A percentile compares a stretch with the other conserved stretches of the same genome.
Evolutionary conservation across 2,888 invertebrate species (phyloP).

Genomic region (Hyppa rectilinea): DNA sequence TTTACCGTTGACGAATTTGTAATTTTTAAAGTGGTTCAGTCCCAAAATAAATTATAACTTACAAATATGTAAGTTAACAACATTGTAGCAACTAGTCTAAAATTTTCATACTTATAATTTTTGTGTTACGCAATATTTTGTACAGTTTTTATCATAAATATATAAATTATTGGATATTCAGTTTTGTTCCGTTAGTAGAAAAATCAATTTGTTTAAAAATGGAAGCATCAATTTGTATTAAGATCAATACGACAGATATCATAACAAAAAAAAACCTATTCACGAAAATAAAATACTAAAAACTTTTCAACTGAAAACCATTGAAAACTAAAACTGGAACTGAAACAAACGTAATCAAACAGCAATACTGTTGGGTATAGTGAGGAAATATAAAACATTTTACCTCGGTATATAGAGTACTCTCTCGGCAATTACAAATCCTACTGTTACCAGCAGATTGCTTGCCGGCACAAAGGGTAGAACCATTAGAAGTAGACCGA

Average conservation of each 20-base stretch:
- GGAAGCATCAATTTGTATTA: neutral
- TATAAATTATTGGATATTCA: neutral
- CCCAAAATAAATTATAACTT: too few species aligned
- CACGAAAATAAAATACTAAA: slow-evolving; percentile 9
- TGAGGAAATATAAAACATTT: slow-evolving; percentile 33
- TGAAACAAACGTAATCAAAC: slow-evolving; percentile 44
- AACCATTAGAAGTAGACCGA: slow-evolving; percentile 93
- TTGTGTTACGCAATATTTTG: too few species aligned
- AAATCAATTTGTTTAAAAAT: neutral
- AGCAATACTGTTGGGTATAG: slow-evolving; percentile 5
- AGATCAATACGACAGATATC: neutral
- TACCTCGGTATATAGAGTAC: slow-evolving; percentile 97
- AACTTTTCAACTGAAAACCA: slow-evolving; percentile 24
- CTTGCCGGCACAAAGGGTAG: slow-evolving; percentile 96
- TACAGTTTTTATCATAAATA: too few species aligned
- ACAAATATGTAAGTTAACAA: too few species aligned
- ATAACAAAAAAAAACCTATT: neutral
- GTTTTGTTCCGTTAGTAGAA: neutral
- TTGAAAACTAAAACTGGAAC: slow-evolving; percentile 31
- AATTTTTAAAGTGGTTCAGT: too few species aligned
- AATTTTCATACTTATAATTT: too few species aligned
- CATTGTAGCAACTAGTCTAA: too few species aligned
- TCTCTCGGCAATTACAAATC: slow-evolving; percentile 96
- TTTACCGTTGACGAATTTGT: too few species aligned
- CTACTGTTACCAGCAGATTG: slow-evolving; percentile 95